Evolutionary conservation across 2,888 invertebrate genomes (phyloP).

Genomic region (Drosophila niveifrons): DNA sequence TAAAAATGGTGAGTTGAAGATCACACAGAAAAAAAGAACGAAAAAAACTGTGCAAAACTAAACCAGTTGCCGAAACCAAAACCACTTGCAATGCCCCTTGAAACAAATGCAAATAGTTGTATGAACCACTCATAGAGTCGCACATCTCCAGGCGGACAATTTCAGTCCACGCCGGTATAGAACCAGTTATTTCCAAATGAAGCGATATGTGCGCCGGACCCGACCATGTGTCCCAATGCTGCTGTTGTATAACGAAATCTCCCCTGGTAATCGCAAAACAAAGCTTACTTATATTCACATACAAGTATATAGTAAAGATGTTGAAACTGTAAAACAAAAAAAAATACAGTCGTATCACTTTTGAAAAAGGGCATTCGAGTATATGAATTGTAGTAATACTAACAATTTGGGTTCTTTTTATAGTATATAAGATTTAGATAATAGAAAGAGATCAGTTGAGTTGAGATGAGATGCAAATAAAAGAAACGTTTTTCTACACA

Average conservation of each 20-base stretch:
- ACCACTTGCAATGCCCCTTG: slow-evolving; percentile 67
- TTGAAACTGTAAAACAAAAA: slow-evolving; percentile 1
- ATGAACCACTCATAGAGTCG: neutral
- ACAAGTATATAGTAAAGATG: slow-evolving; percentile 8
- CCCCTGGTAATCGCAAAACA: slow-evolving; percentile 53
- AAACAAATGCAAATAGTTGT: neutral
- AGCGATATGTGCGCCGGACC: slow-evolving; percentile 42
- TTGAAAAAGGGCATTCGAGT: slow-evolving; percentile 30
- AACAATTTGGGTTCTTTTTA: neutral
- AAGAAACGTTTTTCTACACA: no score
- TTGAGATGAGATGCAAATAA: no score
- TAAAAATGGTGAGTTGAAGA: slow-evolving; percentile 68
- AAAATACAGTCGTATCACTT: slow-evolving; percentile 18
- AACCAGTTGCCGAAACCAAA: slow-evolving; percentile 28
- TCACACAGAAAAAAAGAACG: no score
- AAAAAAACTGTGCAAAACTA: slow-evolving; percentile 12
- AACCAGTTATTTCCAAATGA: slow-evolving; percentile 71
- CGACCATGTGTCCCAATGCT: slow-evolving; percentile 54
- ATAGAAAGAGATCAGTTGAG: no score
- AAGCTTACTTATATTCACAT: slow-evolving; percentile 27
- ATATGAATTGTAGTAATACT: neutral
- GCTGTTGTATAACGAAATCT: slow-evolving; percentile 64
- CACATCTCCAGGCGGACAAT: slow-evolving; percentile 35
- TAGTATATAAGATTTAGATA: neutral
- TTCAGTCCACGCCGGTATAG: slow-evolving; percentile 66